Base-by-base conservation (phyloP, 2,113 vertebrate species). In the Tragelaphus buxtoni region DNA sequence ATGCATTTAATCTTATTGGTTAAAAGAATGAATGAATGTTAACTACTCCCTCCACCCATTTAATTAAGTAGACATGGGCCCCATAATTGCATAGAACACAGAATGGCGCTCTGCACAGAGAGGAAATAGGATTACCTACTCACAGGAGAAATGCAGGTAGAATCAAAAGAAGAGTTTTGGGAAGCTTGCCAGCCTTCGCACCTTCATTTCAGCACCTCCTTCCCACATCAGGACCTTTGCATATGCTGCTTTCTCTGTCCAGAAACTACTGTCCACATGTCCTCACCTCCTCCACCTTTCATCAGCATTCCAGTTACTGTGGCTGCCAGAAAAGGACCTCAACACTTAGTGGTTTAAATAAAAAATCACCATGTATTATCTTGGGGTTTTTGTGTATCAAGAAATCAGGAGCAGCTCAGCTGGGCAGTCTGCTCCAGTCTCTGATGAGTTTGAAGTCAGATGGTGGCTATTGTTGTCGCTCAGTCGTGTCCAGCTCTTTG, bases 201-300 rank as follows among this genome's bases (percentile, higher is more conserved):
- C 30, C 56, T 94, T 39, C 81, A 13, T 51, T 47, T 22, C 28
- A 55, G 22, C 13, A n/a, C 17, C 0, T 6, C 11, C n/a, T 69
- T 28, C 47, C 53, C 14, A 63, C 77, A 60, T n/a, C 77, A 77
- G 81, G 53, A 28, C 55, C 82, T 94, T 93, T 69, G 88, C 26
- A 80, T 8, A 1, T 10, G 47, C 84, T 32, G n/a, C 11, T 1
- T 49, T 55, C 18, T 61, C 42, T 45, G 28, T 58, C n/a, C n/a
- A 30, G 72, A 81, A 39, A 10, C 45, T 17, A 13, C 0, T 39
- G 55, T 51, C 74, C 4, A 24, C 45, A 22, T 7, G 28, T 10
- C 24, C n/a, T 69, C 7, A 4, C 18, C n/a, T 69, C 47, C 9
- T 14, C 18, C 28, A n/a, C n/a, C 49, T 53, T 14, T 72, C 45